Conservation (phyloP, 2,113 vertebrate species). For the Pavo muticus region DNA sequence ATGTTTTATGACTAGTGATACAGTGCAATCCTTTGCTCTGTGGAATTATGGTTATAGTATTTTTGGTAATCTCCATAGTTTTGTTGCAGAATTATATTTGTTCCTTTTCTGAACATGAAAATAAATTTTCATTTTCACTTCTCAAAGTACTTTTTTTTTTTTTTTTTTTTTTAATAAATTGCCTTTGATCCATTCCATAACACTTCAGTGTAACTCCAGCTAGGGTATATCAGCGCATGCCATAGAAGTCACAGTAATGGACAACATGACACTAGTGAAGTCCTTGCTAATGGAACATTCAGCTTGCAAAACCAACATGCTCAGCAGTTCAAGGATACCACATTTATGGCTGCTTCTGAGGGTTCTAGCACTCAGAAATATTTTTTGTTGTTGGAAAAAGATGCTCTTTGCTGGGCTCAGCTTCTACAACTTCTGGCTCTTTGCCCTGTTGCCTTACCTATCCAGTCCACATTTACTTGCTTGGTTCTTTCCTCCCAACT, state of each 20-base stretch:
- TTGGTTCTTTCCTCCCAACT: background rate
- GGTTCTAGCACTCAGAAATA: background rate
- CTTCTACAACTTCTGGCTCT: background rate
- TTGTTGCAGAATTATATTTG: background rate
- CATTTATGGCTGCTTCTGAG: background rate
- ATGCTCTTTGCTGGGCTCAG: background rate
- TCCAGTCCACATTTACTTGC: background rate
- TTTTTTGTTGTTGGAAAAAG: background rate
- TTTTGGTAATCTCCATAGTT: background rate
- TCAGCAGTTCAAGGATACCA: background rate
- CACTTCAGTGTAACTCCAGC: background rate
- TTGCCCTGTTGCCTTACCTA: background rate
- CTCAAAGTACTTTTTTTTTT: background rate
- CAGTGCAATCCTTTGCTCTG: background rate
- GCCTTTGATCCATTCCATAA: background rate
- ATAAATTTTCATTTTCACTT: background rate
- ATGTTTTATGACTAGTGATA: background rate
- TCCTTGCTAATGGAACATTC: background rate
- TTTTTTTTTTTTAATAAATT: background rate
- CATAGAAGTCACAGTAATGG: background rate
- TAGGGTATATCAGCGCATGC: background rate
- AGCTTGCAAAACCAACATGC: background rate
- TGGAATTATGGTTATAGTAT: background rate
- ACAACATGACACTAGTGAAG: background rate
- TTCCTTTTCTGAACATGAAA: background rate